Evolutionary conservation across 2,113 vertebrate species (phyloP).

Genomic region (Carassius carassius): DNA sequence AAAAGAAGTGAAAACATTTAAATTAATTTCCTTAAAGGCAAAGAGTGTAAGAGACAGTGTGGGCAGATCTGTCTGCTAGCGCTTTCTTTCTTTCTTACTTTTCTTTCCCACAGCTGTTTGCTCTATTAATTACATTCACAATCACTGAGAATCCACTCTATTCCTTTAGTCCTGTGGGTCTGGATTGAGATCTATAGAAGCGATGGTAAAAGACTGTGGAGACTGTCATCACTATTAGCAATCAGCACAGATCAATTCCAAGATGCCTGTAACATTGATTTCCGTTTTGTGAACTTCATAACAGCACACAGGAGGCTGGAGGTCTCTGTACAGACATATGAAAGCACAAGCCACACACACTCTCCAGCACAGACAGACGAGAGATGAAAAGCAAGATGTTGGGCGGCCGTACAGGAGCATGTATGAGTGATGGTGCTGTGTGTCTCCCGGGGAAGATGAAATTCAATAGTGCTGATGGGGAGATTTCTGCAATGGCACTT

Average conservation of each 20-base stretch:
- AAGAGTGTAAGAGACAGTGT: conserved; percentile 25
- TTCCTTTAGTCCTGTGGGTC: conserved; percentile 1
- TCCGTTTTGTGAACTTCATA: conserved; percentile 1
- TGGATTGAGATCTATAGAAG: not conserved
- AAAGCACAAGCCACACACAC: not conserved
- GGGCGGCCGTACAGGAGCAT: not conserved
- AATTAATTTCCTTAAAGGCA: not conserved
- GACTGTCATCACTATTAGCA: conserved; percentile 2
- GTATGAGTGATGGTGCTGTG: conserved; percentile 20
- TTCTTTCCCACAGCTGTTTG: not conserved
- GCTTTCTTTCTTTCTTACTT: not conserved
- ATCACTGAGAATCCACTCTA: not conserved
- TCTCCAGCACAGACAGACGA: not conserved
- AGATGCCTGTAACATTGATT: conserved; percentile 28
- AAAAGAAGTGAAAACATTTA: not conserved
- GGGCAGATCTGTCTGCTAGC: not conserved
- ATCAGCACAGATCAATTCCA: conserved; percentile 24
- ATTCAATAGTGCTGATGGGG: conserved; percentile 39
- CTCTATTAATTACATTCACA: not conserved
- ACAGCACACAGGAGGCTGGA: conserved; percentile 10
- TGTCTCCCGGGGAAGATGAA: conserved; percentile 22
- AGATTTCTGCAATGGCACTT: conserved; percentile 24
- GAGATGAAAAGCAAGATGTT: not conserved
- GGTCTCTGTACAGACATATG: not conserved
- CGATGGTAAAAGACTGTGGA: not conserved